Evolutionary conservation across 2,113 vertebrate genomes (phyloP), one percentile per base, ranked within the genome.

Genomic region (Mesocricetus auratus): DNA sequence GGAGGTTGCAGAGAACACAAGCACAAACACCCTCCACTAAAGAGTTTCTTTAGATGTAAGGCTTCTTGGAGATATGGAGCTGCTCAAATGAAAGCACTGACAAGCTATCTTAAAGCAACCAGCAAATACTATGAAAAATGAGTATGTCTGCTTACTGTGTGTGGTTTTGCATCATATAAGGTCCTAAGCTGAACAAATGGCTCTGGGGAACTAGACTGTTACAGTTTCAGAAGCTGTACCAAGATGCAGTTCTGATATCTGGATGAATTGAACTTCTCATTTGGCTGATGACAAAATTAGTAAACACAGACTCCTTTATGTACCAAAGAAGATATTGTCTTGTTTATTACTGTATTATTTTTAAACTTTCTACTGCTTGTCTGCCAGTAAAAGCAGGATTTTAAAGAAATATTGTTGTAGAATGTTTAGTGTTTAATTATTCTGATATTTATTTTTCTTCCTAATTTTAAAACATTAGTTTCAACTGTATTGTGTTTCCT

Each of bases 401-500:
- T 86, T 78, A 66, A 68, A 31, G 77, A 91, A 89, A 94, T 66
- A 71, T 75, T 77, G n/a, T 60, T 85, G 33, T 7, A 15, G 78
- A 90, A 45, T 4, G n/a, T 71, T n/a, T 74, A n/a, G 78, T 69
- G 1, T 2, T 3, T 92, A 83, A 21, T 79, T 69, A 74, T n/a
- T 56, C 16, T 95, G 71, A 79, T 58, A 26, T 36, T 2, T 66
- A 2, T 66, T 87, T 88, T 83, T 68, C 5, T 91, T 91, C 7
- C 12, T 81, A 24, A 64, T 86, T 93, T 86, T 78, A 12, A 92
- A 53, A 81, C 64, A 60, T n/a, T 58, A 9, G 90, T 36, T 94
- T 88, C 26, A 92, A 90, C 21, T 95, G 33, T 36, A 86, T 69
- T 87, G 90, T 74, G n/a, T 36, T 91, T 89, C 45, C 12, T 94